Evolutionary conservation across 2,888 invertebrate genomes (phyloP).

Genomic region (Yponomeuta cagnagella): DNA sequence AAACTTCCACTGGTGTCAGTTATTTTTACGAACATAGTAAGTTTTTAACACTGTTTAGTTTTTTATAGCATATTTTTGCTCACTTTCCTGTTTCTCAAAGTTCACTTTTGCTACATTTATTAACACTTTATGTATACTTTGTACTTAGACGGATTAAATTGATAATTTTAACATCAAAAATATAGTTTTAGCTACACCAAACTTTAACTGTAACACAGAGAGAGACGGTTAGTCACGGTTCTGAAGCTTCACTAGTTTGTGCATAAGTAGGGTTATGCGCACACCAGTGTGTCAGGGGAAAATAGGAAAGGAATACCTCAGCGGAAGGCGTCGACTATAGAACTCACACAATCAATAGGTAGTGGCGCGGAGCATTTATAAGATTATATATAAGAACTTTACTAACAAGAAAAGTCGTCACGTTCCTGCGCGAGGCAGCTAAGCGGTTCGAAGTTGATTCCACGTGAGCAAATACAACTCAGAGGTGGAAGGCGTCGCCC

Average conservation of each 20-base stretch:
- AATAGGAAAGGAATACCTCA: constrained; percentile 48
- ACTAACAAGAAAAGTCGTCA: constrained; percentile 33
- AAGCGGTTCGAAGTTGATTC: constrained; percentile 66
- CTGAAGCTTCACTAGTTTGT: constrained; percentile 42
- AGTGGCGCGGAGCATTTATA: neutral
- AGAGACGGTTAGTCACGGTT: constrained; percentile 26
- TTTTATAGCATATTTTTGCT: constrained; percentile 12
- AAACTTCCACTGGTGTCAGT: constrained; percentile 44
- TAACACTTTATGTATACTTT: constrained; percentile 59
- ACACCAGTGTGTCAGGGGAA: constrained; percentile 42
- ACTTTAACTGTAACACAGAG: constrained; percentile 57
- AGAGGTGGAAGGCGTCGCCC: constrained; percentile 75
- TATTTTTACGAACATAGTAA: constrained; percentile 54
- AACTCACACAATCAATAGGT: constrained; percentile 5
- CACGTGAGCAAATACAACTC: constrained; percentile 55
- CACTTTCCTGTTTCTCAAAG: constrained; percentile 26
- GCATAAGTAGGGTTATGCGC: constrained; percentile 60
- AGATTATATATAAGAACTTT: constrained; percentile 6
- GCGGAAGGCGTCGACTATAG: constrained; percentile 28
- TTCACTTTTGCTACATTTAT: constrained; percentile 38
- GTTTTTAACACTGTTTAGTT: constrained; percentile 26
- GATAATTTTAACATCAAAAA: constrained; percentile 58
- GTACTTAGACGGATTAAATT: constrained; percentile 65
- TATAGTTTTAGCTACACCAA: constrained; percentile 52
- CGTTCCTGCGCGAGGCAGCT: constrained; percentile 63